Conservation (phyloP, 1,140 invertebrate species). For the Meloidogyne floridensis region DNA sequence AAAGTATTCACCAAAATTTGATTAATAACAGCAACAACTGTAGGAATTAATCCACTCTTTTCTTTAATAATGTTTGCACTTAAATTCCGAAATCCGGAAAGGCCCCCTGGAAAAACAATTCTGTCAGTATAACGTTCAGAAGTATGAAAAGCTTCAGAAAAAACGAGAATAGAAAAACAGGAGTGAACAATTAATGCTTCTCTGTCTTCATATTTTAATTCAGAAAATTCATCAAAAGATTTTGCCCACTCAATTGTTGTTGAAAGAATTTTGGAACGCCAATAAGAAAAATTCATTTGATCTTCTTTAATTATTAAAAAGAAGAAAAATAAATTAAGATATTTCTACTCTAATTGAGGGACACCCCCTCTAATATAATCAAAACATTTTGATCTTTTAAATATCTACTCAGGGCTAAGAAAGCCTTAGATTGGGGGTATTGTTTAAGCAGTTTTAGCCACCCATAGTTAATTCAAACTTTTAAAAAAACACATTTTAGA, state of each 20-base stretch:
- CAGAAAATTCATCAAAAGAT: conserved; percentile 54
- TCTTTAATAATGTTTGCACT: conserved; percentile 61
- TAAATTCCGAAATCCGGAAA: conserved; percentile 58
- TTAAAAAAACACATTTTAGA: no score
- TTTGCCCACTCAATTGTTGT: conserved; percentile 62
- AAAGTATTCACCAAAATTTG: conserved; percentile 55
- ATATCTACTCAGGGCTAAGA: no score
- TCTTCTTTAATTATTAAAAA: conserved; percentile 25
- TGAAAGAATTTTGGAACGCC: conserved; percentile 62
- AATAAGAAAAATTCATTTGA: conserved; percentile 63
- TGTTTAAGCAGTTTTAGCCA: no score
- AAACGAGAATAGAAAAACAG: conserved; percentile 59
- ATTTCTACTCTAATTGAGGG: no score
- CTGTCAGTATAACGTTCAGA: conserved; percentile 60
- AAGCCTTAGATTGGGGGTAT: no score
- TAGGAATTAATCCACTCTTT: conserved; percentile 58
- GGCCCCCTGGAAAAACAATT: conserved; percentile 58
- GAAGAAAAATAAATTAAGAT: not conserved
- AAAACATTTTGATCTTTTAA: no score
- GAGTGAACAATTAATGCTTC: conserved; percentile 58
- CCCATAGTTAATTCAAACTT: no score
- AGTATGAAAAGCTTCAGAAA: conserved; percentile 64
- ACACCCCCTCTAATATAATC: no score
- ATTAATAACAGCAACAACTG: conserved; percentile 65
- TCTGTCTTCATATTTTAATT: conserved; percentile 48